phyloP scores from a whole-genome alignment of 2,797 vertebrate species.

The Triplophysa bombifrons region DNA sequence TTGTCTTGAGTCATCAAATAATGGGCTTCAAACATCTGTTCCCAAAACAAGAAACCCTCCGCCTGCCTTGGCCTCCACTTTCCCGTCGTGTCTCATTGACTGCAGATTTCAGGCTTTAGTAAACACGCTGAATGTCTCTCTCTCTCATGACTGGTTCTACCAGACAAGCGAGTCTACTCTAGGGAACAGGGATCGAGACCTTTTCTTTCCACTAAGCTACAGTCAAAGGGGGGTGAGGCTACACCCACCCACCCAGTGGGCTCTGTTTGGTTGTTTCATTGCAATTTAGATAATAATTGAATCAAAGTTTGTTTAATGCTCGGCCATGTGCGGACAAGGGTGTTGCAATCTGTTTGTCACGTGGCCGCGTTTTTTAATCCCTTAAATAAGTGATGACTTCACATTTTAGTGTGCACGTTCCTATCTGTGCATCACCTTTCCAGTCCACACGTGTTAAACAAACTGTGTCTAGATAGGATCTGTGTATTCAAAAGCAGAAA shows the following conservation, averaged over 20 bases:
- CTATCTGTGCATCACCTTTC: neutral
- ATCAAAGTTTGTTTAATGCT: neutral
- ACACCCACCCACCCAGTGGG: conserved; percentile 15
- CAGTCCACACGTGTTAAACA: neutral
- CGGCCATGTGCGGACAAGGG: neutral
- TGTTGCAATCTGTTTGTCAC: neutral
- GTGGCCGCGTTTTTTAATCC: conserved; percentile 14
- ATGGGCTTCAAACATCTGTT: neutral
- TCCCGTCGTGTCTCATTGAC: conserved; percentile 37
- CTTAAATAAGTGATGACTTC: neutral
- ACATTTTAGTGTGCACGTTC: conserved; percentile 9
- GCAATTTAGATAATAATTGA: neutral
- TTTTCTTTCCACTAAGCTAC: conserved; percentile 27
- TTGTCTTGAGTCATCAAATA: conserved; percentile 6
- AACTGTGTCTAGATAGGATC: neutral
- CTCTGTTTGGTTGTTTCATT: neutral
- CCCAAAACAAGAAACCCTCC: conserved; percentile 16
- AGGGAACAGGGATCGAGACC: conserved; percentile 30
- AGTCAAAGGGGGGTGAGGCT: conserved; percentile 32
- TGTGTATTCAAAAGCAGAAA: neutral
- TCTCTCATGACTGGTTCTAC: conserved; percentile 53
- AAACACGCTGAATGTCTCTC: conserved; percentile 36
- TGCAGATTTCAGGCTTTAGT: conserved; percentile 43
- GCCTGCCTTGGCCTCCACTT: neutral
- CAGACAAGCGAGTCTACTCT: conserved; percentile 52